These are phyloP conservation scores for Eudorcas thomsonii DNA, from an alignment of 2,113 vertebrate species.

Conservation along the genomic window DNA sequence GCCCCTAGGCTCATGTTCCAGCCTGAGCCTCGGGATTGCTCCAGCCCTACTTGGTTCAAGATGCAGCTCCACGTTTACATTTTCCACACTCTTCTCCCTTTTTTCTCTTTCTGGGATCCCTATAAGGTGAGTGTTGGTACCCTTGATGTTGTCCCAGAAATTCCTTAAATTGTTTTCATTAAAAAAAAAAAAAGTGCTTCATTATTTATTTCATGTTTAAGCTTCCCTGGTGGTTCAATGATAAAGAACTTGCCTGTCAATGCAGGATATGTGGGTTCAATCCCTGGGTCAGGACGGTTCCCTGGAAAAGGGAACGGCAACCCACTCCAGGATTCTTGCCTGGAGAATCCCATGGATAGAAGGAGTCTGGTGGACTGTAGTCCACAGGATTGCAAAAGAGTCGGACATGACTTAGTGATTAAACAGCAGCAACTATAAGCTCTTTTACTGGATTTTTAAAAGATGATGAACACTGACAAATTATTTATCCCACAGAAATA, in stretches of 20 bases:
- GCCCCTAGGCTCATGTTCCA: neutral
- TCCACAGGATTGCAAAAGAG: neutral
- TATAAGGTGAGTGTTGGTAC: neutral
- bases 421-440: neutral
- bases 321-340: neutral
- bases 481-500: neutral
- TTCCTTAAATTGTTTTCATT: neutral
- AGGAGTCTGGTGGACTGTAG: neutral
- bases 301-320: neutral
- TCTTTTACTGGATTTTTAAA: neutral
- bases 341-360: neutral
- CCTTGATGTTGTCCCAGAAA: neutral
- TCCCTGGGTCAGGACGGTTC: neutral
- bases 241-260: neutral
- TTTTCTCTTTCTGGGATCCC: neutral
- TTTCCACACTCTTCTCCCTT: neutral
- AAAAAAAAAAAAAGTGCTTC: fast-evolving
- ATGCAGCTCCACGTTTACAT: neutral
- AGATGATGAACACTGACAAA: neutral
- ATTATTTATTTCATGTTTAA: neutral
- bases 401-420: neutral
- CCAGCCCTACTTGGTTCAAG: neutral
- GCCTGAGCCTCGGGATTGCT: neutral
- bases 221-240: neutral
- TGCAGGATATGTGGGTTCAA: neutral